Percentiles rank a stretch among this genome's conserved stretches.
Conservation (phyloP, 2,113 vertebrate genomes). For the Megaptera novaeangliae region DNA sequence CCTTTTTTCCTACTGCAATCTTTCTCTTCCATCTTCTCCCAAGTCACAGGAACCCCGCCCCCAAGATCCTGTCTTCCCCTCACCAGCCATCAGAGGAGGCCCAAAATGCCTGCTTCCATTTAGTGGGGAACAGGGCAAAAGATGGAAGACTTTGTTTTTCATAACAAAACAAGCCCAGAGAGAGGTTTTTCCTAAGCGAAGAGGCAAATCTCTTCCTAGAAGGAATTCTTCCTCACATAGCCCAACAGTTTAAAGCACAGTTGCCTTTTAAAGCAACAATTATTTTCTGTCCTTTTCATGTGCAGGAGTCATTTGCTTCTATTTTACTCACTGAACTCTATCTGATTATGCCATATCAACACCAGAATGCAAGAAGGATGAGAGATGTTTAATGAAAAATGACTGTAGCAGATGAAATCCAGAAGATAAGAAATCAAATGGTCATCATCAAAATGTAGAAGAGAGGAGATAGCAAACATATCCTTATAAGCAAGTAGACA, state of each 20-base stretch:
- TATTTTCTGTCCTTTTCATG: background rate
- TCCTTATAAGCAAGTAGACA: background rate
- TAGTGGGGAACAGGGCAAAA: background rate
- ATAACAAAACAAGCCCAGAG: background rate
- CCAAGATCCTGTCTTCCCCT: background rate
- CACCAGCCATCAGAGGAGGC: background rate
- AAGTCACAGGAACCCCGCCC: background rate
- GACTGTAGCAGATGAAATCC: background rate
- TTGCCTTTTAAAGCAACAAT: background rate
- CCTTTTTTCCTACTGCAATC: accelerated
- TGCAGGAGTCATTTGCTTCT: background rate
- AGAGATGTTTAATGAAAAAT: background rate
- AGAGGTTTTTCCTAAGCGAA: background rate
- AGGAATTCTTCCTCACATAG: background rate
- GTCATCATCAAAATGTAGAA: background rate
- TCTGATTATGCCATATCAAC: background rate
- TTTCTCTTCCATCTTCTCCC: background rate
- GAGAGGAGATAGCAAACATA: background rate
- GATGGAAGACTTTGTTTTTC: background rate
- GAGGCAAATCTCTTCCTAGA: background rate
- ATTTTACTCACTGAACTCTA: background rate
- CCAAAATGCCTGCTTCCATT: background rate
- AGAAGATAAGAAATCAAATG: background rate
- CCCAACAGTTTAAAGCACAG: background rate
- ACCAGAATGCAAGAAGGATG: background rate